These are phyloP conservation scores for Tupaia chinensis DNA, from an alignment of 2,113 vertebrate species.

Conservation along the genomic window DNA sequence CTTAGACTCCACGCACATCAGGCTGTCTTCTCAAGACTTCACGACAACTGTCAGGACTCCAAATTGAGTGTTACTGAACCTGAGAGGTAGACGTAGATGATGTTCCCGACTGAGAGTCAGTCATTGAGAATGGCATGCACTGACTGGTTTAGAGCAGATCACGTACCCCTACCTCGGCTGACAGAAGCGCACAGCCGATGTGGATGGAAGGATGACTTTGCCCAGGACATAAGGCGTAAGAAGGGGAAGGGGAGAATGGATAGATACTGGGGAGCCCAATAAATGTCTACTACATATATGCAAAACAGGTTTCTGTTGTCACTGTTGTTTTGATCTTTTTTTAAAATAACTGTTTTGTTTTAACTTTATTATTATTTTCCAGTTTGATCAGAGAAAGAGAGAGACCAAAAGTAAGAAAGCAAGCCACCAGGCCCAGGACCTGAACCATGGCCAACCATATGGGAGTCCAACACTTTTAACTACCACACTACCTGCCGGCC, in stretches of 20 bases:
- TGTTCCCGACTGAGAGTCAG: not conserved
- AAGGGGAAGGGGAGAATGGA: not conserved
- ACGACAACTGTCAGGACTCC: not conserved
- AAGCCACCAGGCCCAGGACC: too few relatives aligned
- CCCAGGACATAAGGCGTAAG: not conserved
- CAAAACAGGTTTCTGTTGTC: conserved; percentile 9
- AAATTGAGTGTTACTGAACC: not conserved
- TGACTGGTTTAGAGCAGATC: not conserved
- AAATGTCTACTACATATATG: not conserved
- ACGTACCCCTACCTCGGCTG: not conserved
- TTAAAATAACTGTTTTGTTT: too few relatives aligned
- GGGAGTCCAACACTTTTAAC: too few relatives aligned
- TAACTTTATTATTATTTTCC: too few relatives aligned
- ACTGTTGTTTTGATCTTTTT: not conserved
- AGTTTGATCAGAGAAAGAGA: too few relatives aligned
- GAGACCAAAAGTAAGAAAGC: too few relatives aligned
- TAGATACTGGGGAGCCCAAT: not conserved
- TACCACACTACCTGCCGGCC: too few relatives aligned
- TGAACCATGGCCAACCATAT: too few relatives aligned
- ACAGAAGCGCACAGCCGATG: not conserved
- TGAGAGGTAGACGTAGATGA: not conserved
- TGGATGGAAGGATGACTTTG: not conserved
- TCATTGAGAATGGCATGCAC: not conserved
- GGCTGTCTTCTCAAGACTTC: not conserved
- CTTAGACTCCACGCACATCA: not conserved